Evolutionary conservation across 2,113 vertebrate species (phyloP), one percentile per base, ranked within the genome.

Genomic region (Esox niger): DNA sequence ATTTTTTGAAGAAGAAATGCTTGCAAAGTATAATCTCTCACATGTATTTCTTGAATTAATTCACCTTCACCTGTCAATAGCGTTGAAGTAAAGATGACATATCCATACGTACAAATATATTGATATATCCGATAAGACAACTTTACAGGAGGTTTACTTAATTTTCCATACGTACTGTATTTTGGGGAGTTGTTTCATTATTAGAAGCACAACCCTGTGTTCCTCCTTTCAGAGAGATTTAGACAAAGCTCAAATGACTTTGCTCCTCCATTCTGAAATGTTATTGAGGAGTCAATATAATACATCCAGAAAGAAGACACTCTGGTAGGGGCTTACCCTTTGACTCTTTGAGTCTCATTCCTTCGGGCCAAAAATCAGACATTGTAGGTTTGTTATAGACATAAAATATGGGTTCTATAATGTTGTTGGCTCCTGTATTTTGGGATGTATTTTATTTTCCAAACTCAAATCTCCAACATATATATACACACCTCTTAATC

Each of bases 351-450:
- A n/a, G 38, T 4, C 38, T 43, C 38, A 43, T 43, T 43, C 38
- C 38, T 17, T 23, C 9, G 9, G 47, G 69, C 61, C 69, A 71
- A 71, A 43, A 63, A 57, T 54, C 25, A 31, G 64, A 43, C 25
- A 52, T n/a, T 52, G 17, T 52, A 64, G 30, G 27, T 64, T 56
- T 71, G 29, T 47, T 49, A 58, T 33, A 38, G 17, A 15, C 61
- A 55, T n/a, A 70, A 71, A 32, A 64, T 71, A 64, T 64, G 69
- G 33, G 31, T 30, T n/a, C 69, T 56, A 33, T 71, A 64, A 25
- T n/a, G 27, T 47, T 71, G 23, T 25, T 71, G 69, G 60, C 69
- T 56, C 4, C 29, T 7, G 23, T 15, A 60, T 25, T 21, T 6
- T 52, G 47, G n/a, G 7, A 52, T 23, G 47, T 52, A 21, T 52